These are phyloP conservation scores for Lophura nycthemera DNA, from an alignment of 2,113 vertebrate genomes.

Conservation along the genomic window DNA sequence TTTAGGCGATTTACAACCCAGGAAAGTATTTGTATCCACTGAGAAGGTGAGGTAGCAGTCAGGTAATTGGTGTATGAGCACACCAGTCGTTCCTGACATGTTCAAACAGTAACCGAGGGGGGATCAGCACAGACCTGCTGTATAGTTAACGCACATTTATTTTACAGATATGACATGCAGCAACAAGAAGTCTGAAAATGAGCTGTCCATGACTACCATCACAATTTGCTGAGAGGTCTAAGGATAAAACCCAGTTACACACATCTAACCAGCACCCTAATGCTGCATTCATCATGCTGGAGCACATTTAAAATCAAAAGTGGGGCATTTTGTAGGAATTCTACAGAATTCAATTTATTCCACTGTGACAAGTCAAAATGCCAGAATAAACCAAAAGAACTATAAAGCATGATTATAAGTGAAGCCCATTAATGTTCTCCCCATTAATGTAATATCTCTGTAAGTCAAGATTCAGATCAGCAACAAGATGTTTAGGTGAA, in stretches of 20 bases:
- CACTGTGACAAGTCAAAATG: slow-evolving; percentile 2
- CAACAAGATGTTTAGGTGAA: background rate
- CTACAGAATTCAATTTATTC: slow-evolving; percentile 11
- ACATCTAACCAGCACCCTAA: background rate
- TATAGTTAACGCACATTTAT: background rate
- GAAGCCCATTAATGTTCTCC: slow-evolving; percentile 20
- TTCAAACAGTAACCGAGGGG: background rate
- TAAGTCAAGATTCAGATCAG: background rate
- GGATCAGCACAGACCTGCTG: background rate
- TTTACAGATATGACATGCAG: background rate
- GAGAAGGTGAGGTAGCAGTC: background rate
- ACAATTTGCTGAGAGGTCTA: background rate
- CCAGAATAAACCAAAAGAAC: slow-evolving; percentile 8
- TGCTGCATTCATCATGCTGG: background rate
- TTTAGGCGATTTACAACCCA: background rate
- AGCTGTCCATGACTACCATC: background rate
- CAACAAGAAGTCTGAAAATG: background rate
- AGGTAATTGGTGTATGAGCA: background rate
- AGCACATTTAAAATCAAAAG: slow-evolving; percentile 2
- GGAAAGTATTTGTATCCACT: background rate
- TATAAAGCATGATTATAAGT: background rate
- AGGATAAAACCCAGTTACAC: background rate
- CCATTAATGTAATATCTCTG: background rate
- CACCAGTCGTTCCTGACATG: background rate
- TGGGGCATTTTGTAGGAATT: slow-evolving; percentile 10